A percentile compares a stretch with the other conserved stretches of the same genome.
These are phyloP conservation scores for Deilephila porcellus DNA, from an alignment of 2,888 invertebrate genomes.

Conservation along the genomic window DNA sequence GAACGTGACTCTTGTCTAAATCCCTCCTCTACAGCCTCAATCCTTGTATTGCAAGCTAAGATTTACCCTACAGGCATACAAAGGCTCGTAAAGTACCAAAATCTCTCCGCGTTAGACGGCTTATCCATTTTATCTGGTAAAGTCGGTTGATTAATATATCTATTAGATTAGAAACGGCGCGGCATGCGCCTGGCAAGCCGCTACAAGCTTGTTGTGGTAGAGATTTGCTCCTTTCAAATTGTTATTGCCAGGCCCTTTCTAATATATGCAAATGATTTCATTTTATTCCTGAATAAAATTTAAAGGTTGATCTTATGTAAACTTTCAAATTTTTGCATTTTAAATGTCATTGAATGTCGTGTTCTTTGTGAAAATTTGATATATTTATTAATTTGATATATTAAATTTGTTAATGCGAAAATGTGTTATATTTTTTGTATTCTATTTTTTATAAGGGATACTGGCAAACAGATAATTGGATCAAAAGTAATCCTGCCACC, in stretches of 20 bases:
- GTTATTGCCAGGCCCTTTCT: background rate
- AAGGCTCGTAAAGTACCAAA: background rate
- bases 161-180: background rate
- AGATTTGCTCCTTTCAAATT: background rate
- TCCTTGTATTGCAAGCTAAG: background rate
- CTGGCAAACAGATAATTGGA: no score
- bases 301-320: no score
- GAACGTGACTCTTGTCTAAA: constrained; percentile 1
- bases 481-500: no score
- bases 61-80: background rate
- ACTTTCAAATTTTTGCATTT: no score
- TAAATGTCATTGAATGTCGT: no score
- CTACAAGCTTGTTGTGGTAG: background rate
- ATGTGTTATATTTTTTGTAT: no score
- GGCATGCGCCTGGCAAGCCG: background rate
- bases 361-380: no score
- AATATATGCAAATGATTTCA: background rate
- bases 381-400: no score
- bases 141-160: background rate
- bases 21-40: background rate
- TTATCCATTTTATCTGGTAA: background rate
- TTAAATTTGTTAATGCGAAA: no score
- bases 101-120: no score
- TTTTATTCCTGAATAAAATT: background rate
- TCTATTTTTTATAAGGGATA: no score